Base-by-base conservation (phyloP, 2,113 vertebrate genomes). In the Dolichallabes microphthalmus region DNA sequence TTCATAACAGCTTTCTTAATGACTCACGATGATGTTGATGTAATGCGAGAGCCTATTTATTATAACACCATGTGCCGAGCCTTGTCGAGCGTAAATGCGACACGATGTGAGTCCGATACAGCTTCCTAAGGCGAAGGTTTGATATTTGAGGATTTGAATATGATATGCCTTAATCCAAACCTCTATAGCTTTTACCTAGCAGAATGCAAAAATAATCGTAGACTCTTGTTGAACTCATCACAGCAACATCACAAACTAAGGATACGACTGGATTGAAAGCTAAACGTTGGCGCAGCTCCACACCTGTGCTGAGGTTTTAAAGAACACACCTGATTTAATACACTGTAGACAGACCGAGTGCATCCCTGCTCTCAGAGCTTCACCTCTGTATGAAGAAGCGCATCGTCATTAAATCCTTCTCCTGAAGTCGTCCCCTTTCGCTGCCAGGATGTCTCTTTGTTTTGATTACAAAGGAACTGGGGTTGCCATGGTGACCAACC, bases 401-500 rank as follows among this genome's bases (percentile, higher is more conserved):
- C 61, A 66, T 32, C 69, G 13, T 64, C 27, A 57, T 86, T 90
- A 83, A 85, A 64, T 32, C 60, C 78, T 71, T 71, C 66, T 32
- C 45, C 61, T 58, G 30, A 82, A 60, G 60, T 75, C 35, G 52
- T 63, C 78, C 32, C 39, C 53, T 68, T 55, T 82, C 30, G 74
- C 63, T 74, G 61, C 27, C 32, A 64, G 61, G 27, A 83, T 78
- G 55, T 27, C n/a, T 76, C 14, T 30, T 30, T 57, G 74, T 57
- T 77, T 30, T 57, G 50, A 77, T 77, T 57, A 32, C 55, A 39
- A 17, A 58, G 57, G 30, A 60, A 39, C 64, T 63, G 45, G 32
- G 52, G 88, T 89, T 88, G 69, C 85, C 85, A n/a, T 90, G 86
- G 89, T 15, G 83, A 90, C 88, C 85, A 39, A 30, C 32, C 60